Percentiles rank a stretch among this genome's conserved stretches.
These are phyloP conservation scores for Calyptommatus sinebrachiatus DNA, from an alignment of 2,113 vertebrate species.

Conservation along the genomic window DNA sequence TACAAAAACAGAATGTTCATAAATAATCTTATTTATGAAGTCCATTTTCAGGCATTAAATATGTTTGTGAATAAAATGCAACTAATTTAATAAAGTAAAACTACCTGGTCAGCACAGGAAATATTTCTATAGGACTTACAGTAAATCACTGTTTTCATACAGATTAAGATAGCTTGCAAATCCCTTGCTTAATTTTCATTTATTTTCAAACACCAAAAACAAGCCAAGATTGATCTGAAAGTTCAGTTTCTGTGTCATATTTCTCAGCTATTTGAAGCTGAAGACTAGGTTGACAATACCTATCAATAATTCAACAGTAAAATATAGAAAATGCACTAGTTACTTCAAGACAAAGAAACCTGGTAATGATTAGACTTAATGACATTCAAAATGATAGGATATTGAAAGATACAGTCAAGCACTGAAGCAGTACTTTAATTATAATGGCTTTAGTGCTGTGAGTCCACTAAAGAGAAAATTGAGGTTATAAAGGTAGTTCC, in stretches of 20 bases:
- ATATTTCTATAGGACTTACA: not conserved
- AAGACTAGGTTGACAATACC: not conserved
- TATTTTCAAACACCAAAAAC: not conserved
- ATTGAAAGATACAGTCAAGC: constrained; percentile 22
- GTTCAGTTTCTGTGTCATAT: not conserved
- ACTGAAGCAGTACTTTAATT: constrained; percentile 29
- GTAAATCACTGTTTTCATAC: not conserved
- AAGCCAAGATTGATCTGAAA: not conserved
- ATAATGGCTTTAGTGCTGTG: constrained; percentile 15
- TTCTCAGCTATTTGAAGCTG: not conserved
- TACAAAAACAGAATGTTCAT: not conserved
- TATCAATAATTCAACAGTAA: constrained; percentile 15
- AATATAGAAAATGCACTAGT: not conserved
- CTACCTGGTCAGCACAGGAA: not conserved
- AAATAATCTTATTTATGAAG: not conserved
- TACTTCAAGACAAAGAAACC: constrained; percentile 26
- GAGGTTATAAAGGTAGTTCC: constrained; percentile 21
- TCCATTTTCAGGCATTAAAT: no score
- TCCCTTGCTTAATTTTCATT: not conserved
- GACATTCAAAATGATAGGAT: constrained; percentile 18
- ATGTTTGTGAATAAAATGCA: not conserved
- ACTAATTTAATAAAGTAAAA: not conserved
- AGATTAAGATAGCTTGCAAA: not conserved
- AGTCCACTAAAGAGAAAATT: constrained; percentile 2
- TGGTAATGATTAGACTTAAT: constrained; percentile 27